phyloP scores from a whole-genome alignment of 2,113 vertebrate genomes.

The Apus apus region DNA sequence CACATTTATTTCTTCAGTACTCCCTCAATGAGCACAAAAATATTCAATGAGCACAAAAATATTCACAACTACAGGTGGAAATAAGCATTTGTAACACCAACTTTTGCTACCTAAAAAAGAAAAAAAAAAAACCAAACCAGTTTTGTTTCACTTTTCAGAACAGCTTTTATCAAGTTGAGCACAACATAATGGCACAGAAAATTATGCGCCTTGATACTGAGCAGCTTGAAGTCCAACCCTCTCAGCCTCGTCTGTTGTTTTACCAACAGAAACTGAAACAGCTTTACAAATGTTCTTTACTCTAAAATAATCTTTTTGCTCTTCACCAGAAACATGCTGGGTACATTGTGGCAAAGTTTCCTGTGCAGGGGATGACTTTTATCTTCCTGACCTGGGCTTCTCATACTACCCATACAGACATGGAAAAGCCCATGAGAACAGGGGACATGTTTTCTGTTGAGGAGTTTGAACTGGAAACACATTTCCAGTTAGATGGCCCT shows the following conservation, averaged over 20 bases:
- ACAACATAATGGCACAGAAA: background rate
- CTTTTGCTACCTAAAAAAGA: rapidly evolving
- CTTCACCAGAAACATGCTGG: background rate
- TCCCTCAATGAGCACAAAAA: background rate
- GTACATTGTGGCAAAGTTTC: background rate
- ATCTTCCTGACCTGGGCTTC: background rate
- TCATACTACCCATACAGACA: background rate
- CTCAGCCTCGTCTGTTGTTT: background rate
- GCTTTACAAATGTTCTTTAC: background rate
- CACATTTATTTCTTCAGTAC: conserved; percentile 10
- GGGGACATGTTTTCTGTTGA: background rate
- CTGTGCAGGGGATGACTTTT: background rate
- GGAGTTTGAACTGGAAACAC: background rate
- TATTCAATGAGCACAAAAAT: background rate
- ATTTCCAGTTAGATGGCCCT: background rate
- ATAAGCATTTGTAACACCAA: background rate
- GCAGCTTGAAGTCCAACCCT: background rate
- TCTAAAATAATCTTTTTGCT: background rate
- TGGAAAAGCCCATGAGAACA: background rate
- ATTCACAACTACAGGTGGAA: background rate
- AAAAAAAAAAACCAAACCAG: background rate
- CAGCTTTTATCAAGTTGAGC: background rate
- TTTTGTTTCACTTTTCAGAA: background rate
- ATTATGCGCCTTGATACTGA: background rate
- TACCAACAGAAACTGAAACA: background rate